Evolutionary conservation across 2,797 vertebrate species (phyloP), one percentile per base, ranked within the genome.

Genomic region (Enteromius mattozi): DNA sequence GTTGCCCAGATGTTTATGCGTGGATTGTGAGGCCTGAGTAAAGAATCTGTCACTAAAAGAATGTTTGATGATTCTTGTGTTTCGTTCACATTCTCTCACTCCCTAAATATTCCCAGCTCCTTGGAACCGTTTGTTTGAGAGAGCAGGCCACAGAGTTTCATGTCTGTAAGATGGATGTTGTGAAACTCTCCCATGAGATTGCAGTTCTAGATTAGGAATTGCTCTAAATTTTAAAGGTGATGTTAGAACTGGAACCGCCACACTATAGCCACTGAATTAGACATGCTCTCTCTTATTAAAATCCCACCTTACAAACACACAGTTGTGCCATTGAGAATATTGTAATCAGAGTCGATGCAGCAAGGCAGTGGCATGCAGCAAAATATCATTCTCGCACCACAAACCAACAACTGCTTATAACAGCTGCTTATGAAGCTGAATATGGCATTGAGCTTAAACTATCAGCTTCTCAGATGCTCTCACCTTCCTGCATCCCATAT

Each of bases 1-100:
- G 40, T 78, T 77, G 80, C 66, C 47, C 77, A 86, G 69, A 87
- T 85, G 77, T 63, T 83, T 79, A 69, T 76, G 59, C 27, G 51
- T 51, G 47, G 76, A 80, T 83, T 86, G 81, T 71, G 56, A 59
- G 42, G 66, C 24, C 74, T 79, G 68, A 42, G 75, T 78, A 66
- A 71, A 78, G 74, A 78, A 63, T 82, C 51, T 81, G 70, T 86
- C 82, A 84, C 37, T 68, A 84, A 61, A 63, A 47, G 54, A 61
- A 71, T 70, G 33, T 65, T 76, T 49, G 63, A 27, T 69, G 51
- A 61, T 83, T 71, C 65, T 72, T 80, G 45, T 49, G 76, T 10
- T 24, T 63, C 68, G 74, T 56, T 74, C n/a, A 54, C 82, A 74
- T 47, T 76, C 65, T 19, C 35, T 74, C 82, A 81, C 56, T 72